phyloP scores from a whole-genome alignment of 2,113 vertebrate species.

The Formicarius rufipectus region DNA sequence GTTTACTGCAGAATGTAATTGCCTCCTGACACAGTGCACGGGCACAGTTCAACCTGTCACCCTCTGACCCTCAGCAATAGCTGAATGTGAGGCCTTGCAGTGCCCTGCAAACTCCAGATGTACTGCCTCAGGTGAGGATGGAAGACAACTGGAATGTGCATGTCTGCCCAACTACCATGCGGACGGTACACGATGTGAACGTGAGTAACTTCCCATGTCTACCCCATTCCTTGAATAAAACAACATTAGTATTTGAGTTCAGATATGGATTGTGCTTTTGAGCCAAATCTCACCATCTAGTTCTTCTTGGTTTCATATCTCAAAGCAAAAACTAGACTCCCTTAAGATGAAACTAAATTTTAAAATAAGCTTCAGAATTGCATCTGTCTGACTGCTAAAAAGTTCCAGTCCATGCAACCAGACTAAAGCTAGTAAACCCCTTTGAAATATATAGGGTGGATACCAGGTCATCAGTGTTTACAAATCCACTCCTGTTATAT shows the following conservation, averaged over 20 bases:
- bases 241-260: not conserved
- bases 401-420: not conserved
- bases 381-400: not conserved
- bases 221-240: not conserved
- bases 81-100: constrained; percentile 75
- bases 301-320: not conserved
- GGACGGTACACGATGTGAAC: constrained; percentile 71
- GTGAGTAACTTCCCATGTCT: constrained; percentile 74
- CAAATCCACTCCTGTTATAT: not conserved
- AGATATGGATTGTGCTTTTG: fast-evolving
- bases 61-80: constrained; percentile 60
- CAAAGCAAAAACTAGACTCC: not conserved
- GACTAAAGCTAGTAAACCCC: not conserved
- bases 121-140: constrained; percentile 60
- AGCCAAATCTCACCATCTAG: not conserved
- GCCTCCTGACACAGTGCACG: fast-evolving
- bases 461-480: not conserved
- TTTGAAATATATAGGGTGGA: not conserved
- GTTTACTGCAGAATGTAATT: not conserved
- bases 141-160: constrained; percentile 73
- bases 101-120: constrained; percentile 84
- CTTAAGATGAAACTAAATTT: not conserved
- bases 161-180: constrained; percentile 79
- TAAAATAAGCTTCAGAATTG: not conserved
- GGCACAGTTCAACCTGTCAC: not conserved